phyloP scores from a whole-genome alignment of 2,888 invertebrate species.

The Cyclophora albipunctata region DNA sequence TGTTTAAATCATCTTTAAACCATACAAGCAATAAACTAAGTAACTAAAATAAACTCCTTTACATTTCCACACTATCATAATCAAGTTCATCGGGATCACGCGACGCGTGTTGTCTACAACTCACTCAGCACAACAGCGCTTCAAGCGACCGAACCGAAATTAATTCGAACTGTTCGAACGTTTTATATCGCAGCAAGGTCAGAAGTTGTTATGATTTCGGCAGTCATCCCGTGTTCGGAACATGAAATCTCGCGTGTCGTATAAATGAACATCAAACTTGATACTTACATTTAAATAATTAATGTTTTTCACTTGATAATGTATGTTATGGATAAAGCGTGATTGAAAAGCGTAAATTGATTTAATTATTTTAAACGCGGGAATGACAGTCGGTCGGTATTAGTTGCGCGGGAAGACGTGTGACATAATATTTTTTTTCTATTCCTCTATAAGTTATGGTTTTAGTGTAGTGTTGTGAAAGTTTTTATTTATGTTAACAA shows the following conservation, averaged over 20 bases:
- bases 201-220: slow-evolving; percentile 25
- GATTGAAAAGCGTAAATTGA: slow-evolving; percentile 6
- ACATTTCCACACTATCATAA: too few relatives aligned
- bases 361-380: slow-evolving; percentile 18
- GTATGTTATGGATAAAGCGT: not conserved
- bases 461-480: slow-evolving; percentile 60
- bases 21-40: too few relatives aligned
- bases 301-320: not conserved
- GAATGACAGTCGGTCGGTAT: slow-evolving; percentile 44
- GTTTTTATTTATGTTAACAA: slow-evolving; percentile 49
- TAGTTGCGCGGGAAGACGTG: slow-evolving; percentile 53
- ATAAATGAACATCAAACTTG: slow-evolving; percentile 9
- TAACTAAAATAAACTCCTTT: too few relatives aligned
- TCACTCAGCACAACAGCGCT: slow-evolving; percentile 29
- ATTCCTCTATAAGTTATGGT: slow-evolving; percentile 13
- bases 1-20: too few relatives aligned
- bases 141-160: slow-evolving; percentile 6
- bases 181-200: slow-evolving; percentile 23
- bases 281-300: not conserved
- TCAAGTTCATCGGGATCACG: slow-evolving; percentile 25
- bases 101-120: slow-evolving; percentile 39
- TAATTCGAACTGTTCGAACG: too few relatives aligned
- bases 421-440: slow-evolving; percentile 25
- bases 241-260: slow-evolving; percentile 22
- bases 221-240: slow-evolving; percentile 21